Percentiles rank a stretch among this genome's conserved stretches.
These are phyloP conservation scores for Pseudopipra pipra DNA, from an alignment of 2,113 vertebrate genomes.

Conservation along the genomic window DNA sequence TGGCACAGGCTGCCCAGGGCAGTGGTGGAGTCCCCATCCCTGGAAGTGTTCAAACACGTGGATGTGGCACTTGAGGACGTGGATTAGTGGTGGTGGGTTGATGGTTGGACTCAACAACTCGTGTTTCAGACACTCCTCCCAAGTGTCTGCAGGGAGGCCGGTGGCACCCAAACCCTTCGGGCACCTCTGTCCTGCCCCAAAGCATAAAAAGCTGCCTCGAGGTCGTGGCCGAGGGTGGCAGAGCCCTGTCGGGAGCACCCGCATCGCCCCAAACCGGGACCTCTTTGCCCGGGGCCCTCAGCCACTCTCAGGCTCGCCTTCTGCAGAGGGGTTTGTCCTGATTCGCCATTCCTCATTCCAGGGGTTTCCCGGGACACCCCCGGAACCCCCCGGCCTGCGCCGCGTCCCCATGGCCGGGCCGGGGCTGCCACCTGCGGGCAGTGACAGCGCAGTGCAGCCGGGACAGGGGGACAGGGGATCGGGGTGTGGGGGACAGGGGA, in stretches of 20 bases:
- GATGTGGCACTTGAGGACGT: neutral
- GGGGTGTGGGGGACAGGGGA: neutral
- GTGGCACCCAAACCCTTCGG: neutral
- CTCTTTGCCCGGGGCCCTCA: neutral
- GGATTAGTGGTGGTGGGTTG: neutral
- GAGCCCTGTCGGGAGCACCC: rapidly evolving
- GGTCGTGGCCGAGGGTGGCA: neutral
- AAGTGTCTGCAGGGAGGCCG: neutral
- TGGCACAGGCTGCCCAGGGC: neutral
- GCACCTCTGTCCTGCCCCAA: rapidly evolving
- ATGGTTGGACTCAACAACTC: too few relatives aligned
- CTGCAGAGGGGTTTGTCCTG: neutral
- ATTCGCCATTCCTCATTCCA: neutral
- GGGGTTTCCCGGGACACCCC: neutral
- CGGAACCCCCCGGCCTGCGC: neutral
- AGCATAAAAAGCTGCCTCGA: rapidly evolving
- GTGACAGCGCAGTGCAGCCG: neutral
- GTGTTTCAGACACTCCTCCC: neutral
- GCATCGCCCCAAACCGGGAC: neutral
- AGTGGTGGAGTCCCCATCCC: neutral
- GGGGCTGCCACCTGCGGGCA: neutral
- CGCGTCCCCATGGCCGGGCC: neutral
- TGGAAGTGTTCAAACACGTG: rapidly evolving
- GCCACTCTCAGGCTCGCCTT: neutral
- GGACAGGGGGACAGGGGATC: too few relatives aligned